Conservation (phyloP, 2,888 invertebrate genomes). For the Dugesia japonica region DNA sequence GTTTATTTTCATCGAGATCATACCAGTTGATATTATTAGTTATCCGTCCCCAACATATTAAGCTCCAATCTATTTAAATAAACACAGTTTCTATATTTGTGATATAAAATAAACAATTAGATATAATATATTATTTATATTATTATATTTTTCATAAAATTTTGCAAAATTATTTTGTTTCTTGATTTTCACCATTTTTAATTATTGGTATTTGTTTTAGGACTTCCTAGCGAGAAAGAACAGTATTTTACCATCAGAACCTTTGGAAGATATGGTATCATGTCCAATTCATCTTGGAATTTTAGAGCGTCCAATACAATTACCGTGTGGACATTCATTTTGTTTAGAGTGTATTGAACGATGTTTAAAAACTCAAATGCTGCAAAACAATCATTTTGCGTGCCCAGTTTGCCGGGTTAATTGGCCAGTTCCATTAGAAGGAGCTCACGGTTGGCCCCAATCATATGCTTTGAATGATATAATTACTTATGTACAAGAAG, state of each 20-base stretch:
- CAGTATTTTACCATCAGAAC: conserved; percentile 20
- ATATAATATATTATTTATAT: too few species aligned
- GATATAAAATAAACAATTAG: too few species aligned
- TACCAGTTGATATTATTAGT: too few species aligned
- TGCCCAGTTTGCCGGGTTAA: conserved; percentile 22
- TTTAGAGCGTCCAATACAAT: conserved; percentile 12
- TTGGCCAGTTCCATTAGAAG: conserved; percentile 21
- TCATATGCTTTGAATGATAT: conserved; percentile 13
- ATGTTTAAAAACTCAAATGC: background rate
- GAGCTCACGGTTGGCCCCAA: conserved; percentile 20
- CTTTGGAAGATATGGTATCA: conserved; percentile 24
- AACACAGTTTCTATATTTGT: too few species aligned
- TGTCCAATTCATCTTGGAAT: conserved; percentile 26
- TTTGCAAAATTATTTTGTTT: background rate
- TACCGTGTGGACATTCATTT: conserved; percentile 26
- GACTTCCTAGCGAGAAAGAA: background rate
- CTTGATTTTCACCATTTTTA: background rate
- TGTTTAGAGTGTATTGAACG: conserved; percentile 11
- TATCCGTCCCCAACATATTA: too few species aligned
- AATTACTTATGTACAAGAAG: conserved; percentile 21
- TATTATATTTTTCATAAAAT: background rate
- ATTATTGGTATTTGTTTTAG: background rate
- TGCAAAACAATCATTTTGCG: background rate
- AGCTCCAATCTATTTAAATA: too few species aligned
- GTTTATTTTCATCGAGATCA: too few species aligned